Conservation (phyloP, 2,888 invertebrate genomes). For the Pyrochroa serraticornis region DNA sequence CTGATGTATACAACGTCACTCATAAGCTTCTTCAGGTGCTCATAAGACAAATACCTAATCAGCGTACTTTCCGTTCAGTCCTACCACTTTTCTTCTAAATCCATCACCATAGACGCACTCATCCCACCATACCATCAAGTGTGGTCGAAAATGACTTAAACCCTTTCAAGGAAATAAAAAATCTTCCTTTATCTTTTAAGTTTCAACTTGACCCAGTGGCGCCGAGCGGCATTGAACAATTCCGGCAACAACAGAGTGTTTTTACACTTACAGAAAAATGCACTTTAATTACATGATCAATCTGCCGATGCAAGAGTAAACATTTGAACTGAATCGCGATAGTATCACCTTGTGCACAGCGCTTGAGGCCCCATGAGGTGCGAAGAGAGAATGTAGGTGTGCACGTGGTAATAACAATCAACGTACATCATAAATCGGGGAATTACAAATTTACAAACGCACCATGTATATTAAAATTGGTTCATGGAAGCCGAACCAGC, state of each 20-base stretch:
- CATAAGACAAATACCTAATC: too few species aligned
- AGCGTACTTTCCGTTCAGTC: too few species aligned
- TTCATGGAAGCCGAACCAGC: slow-evolving; percentile 27
- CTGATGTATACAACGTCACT: too few species aligned
- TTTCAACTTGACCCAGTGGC: too few species aligned
- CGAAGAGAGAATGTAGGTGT: slow-evolving; percentile 32
- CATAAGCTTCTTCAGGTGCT: too few species aligned
- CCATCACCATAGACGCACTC: too few species aligned
- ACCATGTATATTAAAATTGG: slow-evolving; percentile 33
- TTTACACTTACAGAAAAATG: neutral
- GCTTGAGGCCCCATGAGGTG: slow-evolving; percentile 28
- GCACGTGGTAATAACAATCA: slow-evolving; percentile 35
- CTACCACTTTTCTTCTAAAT: too few species aligned
- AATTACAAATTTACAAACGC: slow-evolving; percentile 35
- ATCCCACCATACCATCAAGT: too few species aligned
- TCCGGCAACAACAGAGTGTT: neutral
- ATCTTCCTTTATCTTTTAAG: too few species aligned
- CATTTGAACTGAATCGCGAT: slow-evolving; percentile 1
- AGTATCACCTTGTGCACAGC: slow-evolving; percentile 24
- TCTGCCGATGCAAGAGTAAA: slow-evolving; percentile 2
- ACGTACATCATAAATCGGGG: slow-evolving; percentile 33
- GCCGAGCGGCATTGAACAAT: too few species aligned
- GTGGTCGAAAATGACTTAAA: too few species aligned
- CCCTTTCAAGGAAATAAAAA: too few species aligned
- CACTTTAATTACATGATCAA: slow-evolving; percentile 9